phyloP scores from a whole-genome alignment of 1,140 invertebrate genomes.

The Drosophila sproati region DNA sequence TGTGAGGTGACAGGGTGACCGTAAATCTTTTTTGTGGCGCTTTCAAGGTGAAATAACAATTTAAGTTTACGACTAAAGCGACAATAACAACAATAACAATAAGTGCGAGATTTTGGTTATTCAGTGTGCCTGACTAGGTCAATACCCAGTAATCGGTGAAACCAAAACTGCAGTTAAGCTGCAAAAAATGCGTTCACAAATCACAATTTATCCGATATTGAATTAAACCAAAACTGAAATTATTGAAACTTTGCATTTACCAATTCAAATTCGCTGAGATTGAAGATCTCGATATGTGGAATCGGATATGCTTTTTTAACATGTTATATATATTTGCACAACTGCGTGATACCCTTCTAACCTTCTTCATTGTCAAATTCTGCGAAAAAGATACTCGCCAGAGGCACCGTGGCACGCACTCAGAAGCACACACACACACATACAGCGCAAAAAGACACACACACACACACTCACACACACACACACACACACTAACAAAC shows the following conservation, averaged over 20 bases:
- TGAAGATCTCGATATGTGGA: too few species aligned
- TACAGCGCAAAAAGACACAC: slow-evolving; percentile 4
- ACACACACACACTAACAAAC: slow-evolving; percentile 26
- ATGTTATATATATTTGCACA: too few species aligned
- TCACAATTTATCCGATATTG: too few species aligned
- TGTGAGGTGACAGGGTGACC: slow-evolving; percentile 58
- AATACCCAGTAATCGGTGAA: too few species aligned
- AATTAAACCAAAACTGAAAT: too few species aligned
- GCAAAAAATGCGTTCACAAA: too few species aligned
- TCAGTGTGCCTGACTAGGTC: too few species aligned
- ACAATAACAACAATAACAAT: slow-evolving; percentile 51
- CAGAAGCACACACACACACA: slow-evolving; percentile 6
- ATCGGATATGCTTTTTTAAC: too few species aligned
- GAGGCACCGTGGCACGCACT: background rate
- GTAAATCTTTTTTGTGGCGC: slow-evolving; percentile 78
- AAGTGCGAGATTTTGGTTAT: background rate
- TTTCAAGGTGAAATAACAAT: slow-evolving; percentile 81
- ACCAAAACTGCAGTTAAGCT: too few species aligned
- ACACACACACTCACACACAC: slow-evolving; percentile 23
- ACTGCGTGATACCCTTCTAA: too few species aligned
- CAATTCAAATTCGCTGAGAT: too few species aligned
- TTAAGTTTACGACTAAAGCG: slow-evolving; percentile 72
- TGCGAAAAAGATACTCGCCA: slow-evolving; percentile 7
- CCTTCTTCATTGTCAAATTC: background rate
- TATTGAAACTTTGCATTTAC: too few species aligned